phyloP scores from a whole-genome alignment of 2,797 vertebrate genomes.

The Gobionotothen gibberifrons region DNA sequence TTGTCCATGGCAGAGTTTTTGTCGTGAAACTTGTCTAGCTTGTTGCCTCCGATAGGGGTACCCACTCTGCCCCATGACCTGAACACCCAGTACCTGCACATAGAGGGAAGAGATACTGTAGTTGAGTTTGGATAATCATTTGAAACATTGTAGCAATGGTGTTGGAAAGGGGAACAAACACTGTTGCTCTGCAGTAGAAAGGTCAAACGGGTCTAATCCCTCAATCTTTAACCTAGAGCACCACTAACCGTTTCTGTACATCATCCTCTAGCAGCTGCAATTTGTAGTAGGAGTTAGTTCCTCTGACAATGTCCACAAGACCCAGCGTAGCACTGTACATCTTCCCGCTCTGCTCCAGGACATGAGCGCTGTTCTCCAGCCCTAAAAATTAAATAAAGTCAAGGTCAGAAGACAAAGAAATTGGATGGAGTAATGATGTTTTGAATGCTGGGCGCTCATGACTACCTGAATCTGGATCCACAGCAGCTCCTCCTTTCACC shows the following conservation, averaged over 20 bases:
- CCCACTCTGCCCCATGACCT: slow-evolving; percentile 98
- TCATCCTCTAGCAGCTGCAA: slow-evolving; percentile 96
- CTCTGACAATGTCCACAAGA: slow-evolving; percentile 94
- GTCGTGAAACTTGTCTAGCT: slow-evolving; percentile 94
- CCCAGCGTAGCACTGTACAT: slow-evolving; percentile 97
- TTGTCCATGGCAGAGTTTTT: slow-evolving; percentile 94
- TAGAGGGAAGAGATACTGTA: neutral
- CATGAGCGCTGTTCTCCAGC: slow-evolving; percentile 94
- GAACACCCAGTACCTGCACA: slow-evolving; percentile 95
- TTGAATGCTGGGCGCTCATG: neutral
- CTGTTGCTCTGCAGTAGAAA: neutral
- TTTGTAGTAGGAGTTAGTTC: slow-evolving; percentile 98
- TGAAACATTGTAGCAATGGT: neutral
- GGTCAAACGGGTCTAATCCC: neutral
- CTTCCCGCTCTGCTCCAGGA: slow-evolving; percentile 94
- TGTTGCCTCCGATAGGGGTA: slow-evolving; percentile 95
- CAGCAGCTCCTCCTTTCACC: slow-evolving; percentile 97
- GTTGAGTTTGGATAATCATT: neutral
- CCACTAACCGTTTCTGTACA: slow-evolving; percentile 89
- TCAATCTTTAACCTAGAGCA: neutral
- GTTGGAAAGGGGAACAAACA: neutral
- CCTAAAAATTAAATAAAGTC: slow-evolving; percentile 78
- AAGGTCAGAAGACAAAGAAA: neutral
- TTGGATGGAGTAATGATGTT: neutral
- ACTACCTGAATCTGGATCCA: slow-evolving; percentile 95